These are phyloP conservation scores for Drosophila mayri DNA, from an alignment of 1,140 invertebrate species.

Conservation along the genomic window DNA sequence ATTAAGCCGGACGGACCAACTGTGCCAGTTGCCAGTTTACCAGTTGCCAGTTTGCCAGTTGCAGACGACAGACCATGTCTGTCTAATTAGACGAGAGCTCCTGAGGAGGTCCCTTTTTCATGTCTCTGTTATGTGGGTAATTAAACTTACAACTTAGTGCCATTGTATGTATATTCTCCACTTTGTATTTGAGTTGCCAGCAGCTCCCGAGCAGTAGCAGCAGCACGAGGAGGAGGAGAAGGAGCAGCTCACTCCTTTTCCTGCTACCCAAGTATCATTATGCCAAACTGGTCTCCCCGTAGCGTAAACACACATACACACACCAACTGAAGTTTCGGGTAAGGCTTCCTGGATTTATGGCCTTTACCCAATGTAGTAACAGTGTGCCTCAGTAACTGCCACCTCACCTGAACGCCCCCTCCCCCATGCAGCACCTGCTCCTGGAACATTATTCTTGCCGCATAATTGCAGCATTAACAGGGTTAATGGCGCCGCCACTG, in stretches of 20 bases:
- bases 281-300: slow-evolving; percentile 15
- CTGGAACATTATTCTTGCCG: slow-evolving; percentile 69
- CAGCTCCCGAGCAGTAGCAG: slow-evolving; percentile 4
- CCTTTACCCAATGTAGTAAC: slow-evolving; percentile 43
- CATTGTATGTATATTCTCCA: slow-evolving; percentile 37
- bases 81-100: slow-evolving; percentile 50
- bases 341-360: slow-evolving; percentile 49
- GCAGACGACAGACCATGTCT: slow-evolving; percentile 36
- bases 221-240: neutral
- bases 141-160: slow-evolving; percentile 70
- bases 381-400: slow-evolving; percentile 11
- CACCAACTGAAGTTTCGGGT: slow-evolving; percentile 21
- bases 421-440: slow-evolving; percentile 7
- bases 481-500: slow-evolving; percentile 71
- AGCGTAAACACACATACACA: neutral
- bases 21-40: slow-evolving; percentile 9
- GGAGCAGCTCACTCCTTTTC: slow-evolving; percentile 37
- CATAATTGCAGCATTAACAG: slow-evolving; percentile 81
- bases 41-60: slow-evolving; percentile 4
- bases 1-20: slow-evolving; percentile 21
- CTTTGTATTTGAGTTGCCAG: slow-evolving; percentile 60
- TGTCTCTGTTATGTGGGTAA: slow-evolving; percentile 75
- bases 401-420: slow-evolving; percentile 3
- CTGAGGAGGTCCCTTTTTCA: slow-evolving; percentile 43
- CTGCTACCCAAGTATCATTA: slow-evolving; percentile 31